Conservation (phyloP, 35 echinoderm and acorn worm genomes). For the Eucidaris tribuloides region DNA sequence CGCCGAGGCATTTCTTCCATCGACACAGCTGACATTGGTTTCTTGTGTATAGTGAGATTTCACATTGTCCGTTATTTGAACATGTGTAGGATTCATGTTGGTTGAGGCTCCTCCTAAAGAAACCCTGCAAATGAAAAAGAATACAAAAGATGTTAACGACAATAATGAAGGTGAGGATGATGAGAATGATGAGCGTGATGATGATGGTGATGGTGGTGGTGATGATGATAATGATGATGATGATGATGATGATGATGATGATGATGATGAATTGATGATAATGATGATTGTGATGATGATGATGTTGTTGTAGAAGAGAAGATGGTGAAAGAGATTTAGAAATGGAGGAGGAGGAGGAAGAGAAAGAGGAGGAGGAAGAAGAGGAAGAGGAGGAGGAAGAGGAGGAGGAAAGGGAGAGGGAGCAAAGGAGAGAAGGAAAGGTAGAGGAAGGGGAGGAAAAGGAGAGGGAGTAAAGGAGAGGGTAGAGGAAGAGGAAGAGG, state of each 20-base stretch:
- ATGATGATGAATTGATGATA: too few relatives aligned
- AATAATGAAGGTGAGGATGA: background rate
- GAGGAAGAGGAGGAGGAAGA: background rate
- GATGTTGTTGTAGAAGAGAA: too few relatives aligned
- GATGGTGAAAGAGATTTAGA: too few relatives aligned
- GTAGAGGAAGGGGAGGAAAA: background rate
- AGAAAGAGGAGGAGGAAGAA: too few relatives aligned
- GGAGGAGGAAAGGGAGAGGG: background rate
- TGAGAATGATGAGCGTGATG: too few relatives aligned
- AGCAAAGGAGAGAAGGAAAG: background rate
- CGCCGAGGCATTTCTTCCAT: slow-evolving; percentile 98
- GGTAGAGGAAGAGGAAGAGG: background rate
- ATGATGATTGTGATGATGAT: too few relatives aligned
- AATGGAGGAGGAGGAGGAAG: too few relatives aligned
- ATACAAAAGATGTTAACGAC: slow-evolving; percentile 20
- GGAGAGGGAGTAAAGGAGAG: background rate
- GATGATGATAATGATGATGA: too few relatives aligned
- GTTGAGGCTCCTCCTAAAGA: slow-evolving; percentile 93
- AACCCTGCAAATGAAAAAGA: slow-evolving; percentile 70
- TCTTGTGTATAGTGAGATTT: slow-evolving; percentile 92
- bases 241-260: too few relatives aligned
- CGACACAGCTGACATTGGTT: slow-evolving; percentile 98
- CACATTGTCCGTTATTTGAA: slow-evolving; percentile 95
- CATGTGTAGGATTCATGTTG: slow-evolving; percentile 99
- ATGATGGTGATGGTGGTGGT: too few relatives aligned